Conservation (phyloP, 2,888 invertebrate genomes). For the Sesamia inferens region DNA sequence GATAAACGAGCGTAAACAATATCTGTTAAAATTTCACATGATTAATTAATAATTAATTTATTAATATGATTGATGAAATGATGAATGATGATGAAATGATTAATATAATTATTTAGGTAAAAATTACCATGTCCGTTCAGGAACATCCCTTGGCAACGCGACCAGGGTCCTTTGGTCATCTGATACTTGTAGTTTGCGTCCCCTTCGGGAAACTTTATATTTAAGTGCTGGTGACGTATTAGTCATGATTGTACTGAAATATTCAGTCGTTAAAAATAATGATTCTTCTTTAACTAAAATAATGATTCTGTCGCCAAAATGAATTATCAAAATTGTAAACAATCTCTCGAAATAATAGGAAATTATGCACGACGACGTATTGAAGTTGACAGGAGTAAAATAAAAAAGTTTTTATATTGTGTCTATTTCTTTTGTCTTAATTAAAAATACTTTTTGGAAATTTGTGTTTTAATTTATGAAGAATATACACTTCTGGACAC, state of each 20-base stretch:
- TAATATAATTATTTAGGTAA: too few relatives aligned
- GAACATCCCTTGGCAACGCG: slow-evolving; percentile 82
- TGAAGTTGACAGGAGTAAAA: slow-evolving; percentile 13
- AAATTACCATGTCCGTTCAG: slow-evolving; percentile 82
- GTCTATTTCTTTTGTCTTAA: neutral
- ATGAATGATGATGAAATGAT: too few relatives aligned
- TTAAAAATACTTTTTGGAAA: slow-evolving; percentile 5
- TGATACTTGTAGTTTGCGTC: slow-evolving; percentile 76
- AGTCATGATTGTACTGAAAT: slow-evolving; percentile 34
- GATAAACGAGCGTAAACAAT: too few relatives aligned
- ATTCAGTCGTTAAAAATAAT: slow-evolving; percentile 10
- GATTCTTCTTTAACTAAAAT: slow-evolving; percentile 17
- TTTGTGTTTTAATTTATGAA: neutral
- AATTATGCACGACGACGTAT: slow-evolving; percentile 10
- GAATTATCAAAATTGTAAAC: slow-evolving; percentile 39
- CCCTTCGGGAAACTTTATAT: slow-evolving; percentile 78
- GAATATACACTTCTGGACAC: too few relatives aligned
- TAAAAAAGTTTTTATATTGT: neutral
- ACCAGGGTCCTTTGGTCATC: slow-evolving; percentile 79
- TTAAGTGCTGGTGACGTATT: slow-evolving; percentile 48
- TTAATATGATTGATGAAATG: too few relatives aligned
- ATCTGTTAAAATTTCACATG: too few relatives aligned
- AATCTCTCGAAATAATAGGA: slow-evolving; percentile 33
- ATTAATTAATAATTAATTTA: too few relatives aligned
- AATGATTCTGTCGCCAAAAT: slow-evolving; percentile 29